These are phyloP conservation scores for Orthosia cruda DNA, from an alignment of 2,888 invertebrate genomes.

Conservation along the genomic window DNA sequence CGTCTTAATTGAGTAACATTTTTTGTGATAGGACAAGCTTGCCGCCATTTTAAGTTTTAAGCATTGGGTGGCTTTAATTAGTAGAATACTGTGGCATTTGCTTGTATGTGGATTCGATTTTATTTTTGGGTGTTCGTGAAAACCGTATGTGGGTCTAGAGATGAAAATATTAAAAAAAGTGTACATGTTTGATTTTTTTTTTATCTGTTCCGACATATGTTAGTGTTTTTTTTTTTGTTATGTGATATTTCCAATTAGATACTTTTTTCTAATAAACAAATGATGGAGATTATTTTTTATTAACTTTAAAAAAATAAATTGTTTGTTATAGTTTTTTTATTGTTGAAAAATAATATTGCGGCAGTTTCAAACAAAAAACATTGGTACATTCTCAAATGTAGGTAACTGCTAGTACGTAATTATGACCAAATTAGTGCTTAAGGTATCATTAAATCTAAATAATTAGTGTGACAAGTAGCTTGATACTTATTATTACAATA, in stretches of 20 bases:
- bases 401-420: neutral
- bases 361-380: neutral
- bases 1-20: constrained; percentile 80
- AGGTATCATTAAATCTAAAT: neutral
- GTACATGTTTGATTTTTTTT: neutral
- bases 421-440: constrained; percentile 1
- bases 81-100: constrained; percentile 38
- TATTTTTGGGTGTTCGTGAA: constrained; percentile 49
- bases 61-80: constrained; percentile 63
- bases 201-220: neutral
- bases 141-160: constrained; percentile 15
- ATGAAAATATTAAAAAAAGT: constrained; percentile 3
- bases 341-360: neutral
- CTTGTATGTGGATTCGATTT: constrained; percentile 47
- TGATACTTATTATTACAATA: constrained; percentile 5
- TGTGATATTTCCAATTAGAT: neutral
- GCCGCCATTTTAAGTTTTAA: constrained; percentile 66
- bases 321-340: neutral
- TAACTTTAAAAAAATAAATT: neutral
- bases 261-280: neutral
- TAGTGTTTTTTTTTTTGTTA: neutral
- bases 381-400: neutral
- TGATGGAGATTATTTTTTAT: neutral
- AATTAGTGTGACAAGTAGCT: neutral
- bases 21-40: constrained; percentile 66